A percentile compares a stretch with the other conserved stretches of the same genome.
Conservation (phyloP, 2,797 vertebrate species). For the Anniella stebbinsi region DNA sequence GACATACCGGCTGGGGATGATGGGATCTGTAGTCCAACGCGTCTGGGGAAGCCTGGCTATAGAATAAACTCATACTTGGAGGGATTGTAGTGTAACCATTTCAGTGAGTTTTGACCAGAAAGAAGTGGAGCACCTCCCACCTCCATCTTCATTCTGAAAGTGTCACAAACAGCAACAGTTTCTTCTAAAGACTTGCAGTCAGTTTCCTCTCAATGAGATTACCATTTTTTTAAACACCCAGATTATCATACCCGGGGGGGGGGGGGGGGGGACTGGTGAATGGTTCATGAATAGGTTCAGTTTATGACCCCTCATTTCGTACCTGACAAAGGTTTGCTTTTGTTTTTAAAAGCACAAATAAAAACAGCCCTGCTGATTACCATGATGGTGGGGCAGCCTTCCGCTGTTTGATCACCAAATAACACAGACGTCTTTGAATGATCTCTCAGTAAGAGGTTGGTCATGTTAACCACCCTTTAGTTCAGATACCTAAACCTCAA, state of each 20-base stretch:
- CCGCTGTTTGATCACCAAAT: not conserved
- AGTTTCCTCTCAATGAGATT: not conserved
- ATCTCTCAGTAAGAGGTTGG: not conserved
- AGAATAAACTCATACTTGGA: conserved; percentile 7
- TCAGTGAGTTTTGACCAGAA: not conserved
- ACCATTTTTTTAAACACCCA: not conserved
- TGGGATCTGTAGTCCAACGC: too few species aligned
- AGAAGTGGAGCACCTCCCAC: conserved; percentile 13
- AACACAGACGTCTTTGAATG: not conserved
- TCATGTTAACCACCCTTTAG: not conserved
- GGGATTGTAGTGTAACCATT: not conserved
- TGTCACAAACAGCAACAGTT: not conserved
- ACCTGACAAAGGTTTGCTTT: not conserved
- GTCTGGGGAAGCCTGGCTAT: too few species aligned
- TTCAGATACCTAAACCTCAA: not conserved
- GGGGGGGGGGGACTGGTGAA: not conserved
- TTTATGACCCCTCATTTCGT: too few species aligned
- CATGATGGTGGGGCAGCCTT: not conserved
- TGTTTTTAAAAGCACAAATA: not conserved
- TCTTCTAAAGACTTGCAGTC: not conserved
- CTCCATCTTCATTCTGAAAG: not conserved
- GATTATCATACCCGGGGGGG: too few species aligned
- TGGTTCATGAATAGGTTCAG: not conserved
- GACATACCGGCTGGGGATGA: too few species aligned
- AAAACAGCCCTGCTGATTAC: not conserved